Evolutionary conservation across 2,888 invertebrate genomes (phyloP).

Genomic region (Pseudococcus viburni): DNA sequence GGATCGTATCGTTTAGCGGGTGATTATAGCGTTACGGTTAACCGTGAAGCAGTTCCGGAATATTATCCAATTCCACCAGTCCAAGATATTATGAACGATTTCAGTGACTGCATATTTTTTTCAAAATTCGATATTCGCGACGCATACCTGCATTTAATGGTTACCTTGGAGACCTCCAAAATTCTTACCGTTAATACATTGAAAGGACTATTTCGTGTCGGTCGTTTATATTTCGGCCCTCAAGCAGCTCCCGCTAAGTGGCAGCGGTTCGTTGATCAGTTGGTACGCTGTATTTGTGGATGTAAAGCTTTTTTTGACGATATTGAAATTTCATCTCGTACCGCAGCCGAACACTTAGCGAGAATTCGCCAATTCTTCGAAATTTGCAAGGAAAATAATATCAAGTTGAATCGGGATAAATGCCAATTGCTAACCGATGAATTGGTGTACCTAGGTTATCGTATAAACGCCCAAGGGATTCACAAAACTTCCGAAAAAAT

Average conservation of each 20-base stretch:
- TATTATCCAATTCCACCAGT: conserved; percentile 67
- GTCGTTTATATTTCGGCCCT: conserved; percentile 71
- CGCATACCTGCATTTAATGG: conserved; percentile 70
- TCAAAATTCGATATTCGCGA: conserved; percentile 69
- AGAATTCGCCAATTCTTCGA: conserved; percentile 7
- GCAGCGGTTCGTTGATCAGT: background rate
- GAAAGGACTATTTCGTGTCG: conserved; percentile 70
- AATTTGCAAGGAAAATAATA: background rate
- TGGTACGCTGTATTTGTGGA: background rate
- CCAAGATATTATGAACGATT: conserved; percentile 67
- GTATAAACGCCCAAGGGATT: conserved; percentile 68
- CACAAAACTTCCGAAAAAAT: conserved; percentile 68
- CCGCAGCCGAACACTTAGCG: background rate
- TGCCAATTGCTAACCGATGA: conserved; percentile 70
- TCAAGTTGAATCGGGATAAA: conserved; percentile 69
- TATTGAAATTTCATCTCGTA: conserved; percentile 67
- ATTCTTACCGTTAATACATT: conserved; percentile 70
- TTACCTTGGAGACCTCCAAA: conserved; percentile 69
- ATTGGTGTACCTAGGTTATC: conserved; percentile 70
- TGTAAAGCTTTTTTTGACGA: conserved; percentile 69
- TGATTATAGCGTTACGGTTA: conserved; percentile 64
- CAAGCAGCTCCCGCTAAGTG: conserved; percentile 69
- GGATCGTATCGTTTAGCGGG: conserved; percentile 67
- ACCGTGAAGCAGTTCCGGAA: conserved; percentile 67
- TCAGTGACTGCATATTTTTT: background rate